Percentiles rank a stretch among this genome's conserved stretches.
Conservation (phyloP, 2,797 vertebrate species). For the Thripadectes ignobilis region DNA sequence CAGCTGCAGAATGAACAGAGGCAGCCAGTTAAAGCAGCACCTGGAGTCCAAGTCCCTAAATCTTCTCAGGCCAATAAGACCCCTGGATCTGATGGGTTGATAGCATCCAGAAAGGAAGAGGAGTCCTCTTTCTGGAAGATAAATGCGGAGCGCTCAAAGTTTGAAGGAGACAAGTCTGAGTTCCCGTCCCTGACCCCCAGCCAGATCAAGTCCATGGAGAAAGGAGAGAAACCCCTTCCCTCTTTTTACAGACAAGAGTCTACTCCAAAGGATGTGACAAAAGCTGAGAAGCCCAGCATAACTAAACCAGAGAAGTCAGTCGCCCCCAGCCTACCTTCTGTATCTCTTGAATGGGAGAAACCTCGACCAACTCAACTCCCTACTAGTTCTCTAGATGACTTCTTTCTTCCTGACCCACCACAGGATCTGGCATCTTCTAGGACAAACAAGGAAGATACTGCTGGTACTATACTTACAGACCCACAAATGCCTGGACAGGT, state of each 20-base stretch:
- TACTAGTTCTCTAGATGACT: constrained; percentile 76
- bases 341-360: constrained; percentile 81
- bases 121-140: constrained; percentile 98
- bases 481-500: constrained; percentile 85
- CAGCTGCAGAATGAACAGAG: constrained; percentile 78
- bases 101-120: constrained; percentile 81
- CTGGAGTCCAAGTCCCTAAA: constrained; percentile 75
- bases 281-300: constrained; percentile 75
- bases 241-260: constrained; percentile 85
- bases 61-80: constrained; percentile 78
- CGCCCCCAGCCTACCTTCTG: constrained; percentile 41
- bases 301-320: constrained; percentile 79
- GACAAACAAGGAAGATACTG: constrained; percentile 47
- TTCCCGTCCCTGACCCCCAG: constrained; percentile 95
- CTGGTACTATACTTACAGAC: constrained; percentile 47
- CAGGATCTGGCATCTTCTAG: constrained; percentile 66
- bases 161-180: constrained; percentile 88
- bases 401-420: constrained; percentile 75
- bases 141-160: constrained; percentile 89
- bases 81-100: constrained; percentile 79
- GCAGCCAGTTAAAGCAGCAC: constrained; percentile 66
- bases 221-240: constrained; percentile 91
- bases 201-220: constrained; percentile 97
- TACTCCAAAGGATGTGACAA: constrained; percentile 70
- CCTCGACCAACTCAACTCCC: constrained; percentile 80